Evolutionary conservation across 2,888 invertebrate species (phyloP).

Genomic region (Plagodis dolabraria): DNA sequence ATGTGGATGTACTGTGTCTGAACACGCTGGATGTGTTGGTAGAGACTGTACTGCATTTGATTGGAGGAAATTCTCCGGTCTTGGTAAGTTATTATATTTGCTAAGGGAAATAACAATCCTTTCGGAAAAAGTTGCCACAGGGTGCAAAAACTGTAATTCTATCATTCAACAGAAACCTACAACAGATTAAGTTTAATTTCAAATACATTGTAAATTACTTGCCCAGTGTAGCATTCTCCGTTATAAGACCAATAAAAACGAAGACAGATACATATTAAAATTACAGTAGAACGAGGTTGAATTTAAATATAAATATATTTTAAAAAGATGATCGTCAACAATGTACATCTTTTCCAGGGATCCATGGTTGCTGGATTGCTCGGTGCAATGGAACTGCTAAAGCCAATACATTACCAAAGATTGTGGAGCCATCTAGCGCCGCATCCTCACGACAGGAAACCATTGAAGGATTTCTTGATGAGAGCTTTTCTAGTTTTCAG

Average conservation of each 20-base stretch:
- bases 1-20: conserved; percentile 92
- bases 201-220: too few species aligned
- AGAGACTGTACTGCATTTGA: conserved; percentile 92
- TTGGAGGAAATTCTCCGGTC: conserved; percentile 90
- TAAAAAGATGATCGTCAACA: too few species aligned
- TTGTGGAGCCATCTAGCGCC: conserved; percentile 93
- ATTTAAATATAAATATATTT: too few species aligned
- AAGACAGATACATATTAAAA: too few species aligned
- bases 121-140: not conserved
- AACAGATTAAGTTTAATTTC: too few species aligned
- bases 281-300: too few species aligned
- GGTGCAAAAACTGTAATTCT: too few species aligned
- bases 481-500: conserved; percentile 92
- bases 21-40: conserved; percentile 93
- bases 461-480: conserved; percentile 93
- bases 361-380: conserved; percentile 94
- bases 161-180: too few species aligned
- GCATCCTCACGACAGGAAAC: conserved; percentile 88
- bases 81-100: conserved; percentile 70
- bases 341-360: conserved; percentile 79
- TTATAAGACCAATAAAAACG: too few species aligned
- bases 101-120: not conserved
- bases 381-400: conserved; percentile 93
- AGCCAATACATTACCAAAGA: conserved; percentile 94
- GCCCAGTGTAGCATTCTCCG: too few species aligned